Evolutionary conservation across 2,113 vertebrate species (phyloP), one percentile per base, ranked within the genome.

Genomic region (Ctenodactylus gundi): DNA sequence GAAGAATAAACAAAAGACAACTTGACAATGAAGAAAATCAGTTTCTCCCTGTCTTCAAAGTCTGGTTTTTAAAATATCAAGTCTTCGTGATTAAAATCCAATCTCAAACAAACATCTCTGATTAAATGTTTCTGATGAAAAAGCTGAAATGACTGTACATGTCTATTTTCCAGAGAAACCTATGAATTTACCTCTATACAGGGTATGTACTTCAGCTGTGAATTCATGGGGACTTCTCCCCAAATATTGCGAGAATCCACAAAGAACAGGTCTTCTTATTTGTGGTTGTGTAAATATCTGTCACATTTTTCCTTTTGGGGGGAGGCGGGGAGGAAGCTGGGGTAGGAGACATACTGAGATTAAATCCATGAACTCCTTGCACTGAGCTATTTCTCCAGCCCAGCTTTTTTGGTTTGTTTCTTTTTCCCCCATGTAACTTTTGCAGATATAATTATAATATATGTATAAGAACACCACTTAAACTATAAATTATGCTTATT

Each of bases 31-130:
- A 68, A 31, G 58, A 65, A 70, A 62, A 25, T 27, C 27, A 62
- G 31, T 88, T 84, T 51, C 49, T 51, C 70, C 21, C 21, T 34
- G 68, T 72, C 31, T 87, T 70, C n/a, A 23, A 85, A 91, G 34
- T 10, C 27, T 83, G 62, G 6, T n/a, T 93, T n/a, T 91, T 87
- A 73, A 88, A 77, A 86, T 72, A 75, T 91, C 36, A 88, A 77
- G 57, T 89, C 57, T 65, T 36, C 41, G 23, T 39, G 90, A 96
- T 51, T 84, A 83, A 89, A 94, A 81, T 67, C 29, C 12, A 88
- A n/a, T 89, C 82, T 90, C 68, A 89, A 83, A 92, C 41, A 67
- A 91, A 53, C 25, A 78, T 36, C 58, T 86, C 29, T n/a, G 62
- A 60, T 51, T 15, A 36, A 20, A 92, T 78, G 39, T 84, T 77